Percentiles rank a stretch among this genome's conserved stretches.
phyloP scores from a whole-genome alignment of 2,888 invertebrate genomes.

The Sinhomidia bicolor region DNA sequence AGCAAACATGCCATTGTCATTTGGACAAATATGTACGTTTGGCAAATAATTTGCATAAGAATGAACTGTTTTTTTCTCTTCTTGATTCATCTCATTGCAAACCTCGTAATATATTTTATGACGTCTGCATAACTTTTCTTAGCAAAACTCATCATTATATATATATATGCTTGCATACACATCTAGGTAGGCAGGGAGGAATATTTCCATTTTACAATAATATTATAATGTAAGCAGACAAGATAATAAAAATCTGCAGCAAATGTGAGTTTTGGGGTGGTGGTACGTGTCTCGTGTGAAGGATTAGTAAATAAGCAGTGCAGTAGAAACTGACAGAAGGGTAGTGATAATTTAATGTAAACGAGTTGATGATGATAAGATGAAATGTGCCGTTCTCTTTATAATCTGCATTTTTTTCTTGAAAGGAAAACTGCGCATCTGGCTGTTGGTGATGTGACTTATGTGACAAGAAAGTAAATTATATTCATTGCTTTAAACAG shows the following conservation, averaged over 20 bases:
- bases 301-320: neutral
- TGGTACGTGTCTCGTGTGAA: constrained; percentile 21
- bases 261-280: neutral
- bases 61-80: constrained; percentile 23
- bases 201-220: no score
- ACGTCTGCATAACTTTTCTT: neutral
- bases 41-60: neutral
- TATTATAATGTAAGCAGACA: neutral
- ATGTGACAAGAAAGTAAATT: constrained; percentile 44
- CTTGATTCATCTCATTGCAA: neutral
- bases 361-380: constrained; percentile 20
- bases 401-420: neutral
- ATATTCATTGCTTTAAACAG: constrained; percentile 25
- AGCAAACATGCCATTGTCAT: neutral
- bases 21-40: neutral
- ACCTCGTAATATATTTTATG: constrained; percentile 6
- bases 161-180: neutral
- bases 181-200: no score
- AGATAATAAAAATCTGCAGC: constrained; percentile 8
- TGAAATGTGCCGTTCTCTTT: constrained; percentile 22
- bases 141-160: neutral
- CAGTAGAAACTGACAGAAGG: neutral
- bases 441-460: constrained; percentile 12
- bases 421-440: neutral
- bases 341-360: constrained; percentile 26